Base-by-base conservation (phyloP, 1,140 invertebrate genomes). In the Pseudomyrmex pallidus region DNA sequence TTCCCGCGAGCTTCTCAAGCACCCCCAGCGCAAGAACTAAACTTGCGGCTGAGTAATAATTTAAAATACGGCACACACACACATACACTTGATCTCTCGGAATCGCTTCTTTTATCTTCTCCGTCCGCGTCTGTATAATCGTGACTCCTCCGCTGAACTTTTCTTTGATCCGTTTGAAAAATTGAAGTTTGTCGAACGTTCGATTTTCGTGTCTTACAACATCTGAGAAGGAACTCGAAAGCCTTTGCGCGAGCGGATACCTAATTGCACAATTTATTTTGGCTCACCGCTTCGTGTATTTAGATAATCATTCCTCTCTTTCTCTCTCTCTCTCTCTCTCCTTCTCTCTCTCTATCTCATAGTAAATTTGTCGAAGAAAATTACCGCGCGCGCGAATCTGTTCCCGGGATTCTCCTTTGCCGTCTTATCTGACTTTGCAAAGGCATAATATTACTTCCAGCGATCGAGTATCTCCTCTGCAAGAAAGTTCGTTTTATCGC, bases 371-470 rank as follows among this genome's bases (percentile, higher is more conserved):
- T 54, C 5, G 72, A 61, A 48, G 25, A 61, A 61, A 56, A 9
- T 12, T 61, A 22, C 56, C 17, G 10, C n/a, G 10, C 5, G 22
- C 25, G 22, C 35, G 35, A 35, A 35, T 44, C 54, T 17, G n/a
- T 17, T 59, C 44, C 20, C 7, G 15, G 13, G 9, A 48, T 74
- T 46, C 46, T 9, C 46, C 15, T 74, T 20, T 25, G 61, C 25
- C 35, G 56, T 59, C n/a, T 74, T 61, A 74, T 35, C 12, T 46
- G 54, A 59, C 15, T 66, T 54, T 76, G 17, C 12, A 22, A 12
- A 4, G 22, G n/a, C 48, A 35, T 22, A 64, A 64, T 44, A 76
- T 64, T 54, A 52, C 12, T 7, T 22, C n/a, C 48, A 50, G 2
- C 48, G 20, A 76, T 63, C 59, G 44, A 74, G 35, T 54, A 76